A percentile compares a stretch with the other conserved stretches of the same genome.
These are phyloP conservation scores for Bos javanicus DNA, from an alignment of 2,113 vertebrate species.

Conservation along the genomic window DNA sequence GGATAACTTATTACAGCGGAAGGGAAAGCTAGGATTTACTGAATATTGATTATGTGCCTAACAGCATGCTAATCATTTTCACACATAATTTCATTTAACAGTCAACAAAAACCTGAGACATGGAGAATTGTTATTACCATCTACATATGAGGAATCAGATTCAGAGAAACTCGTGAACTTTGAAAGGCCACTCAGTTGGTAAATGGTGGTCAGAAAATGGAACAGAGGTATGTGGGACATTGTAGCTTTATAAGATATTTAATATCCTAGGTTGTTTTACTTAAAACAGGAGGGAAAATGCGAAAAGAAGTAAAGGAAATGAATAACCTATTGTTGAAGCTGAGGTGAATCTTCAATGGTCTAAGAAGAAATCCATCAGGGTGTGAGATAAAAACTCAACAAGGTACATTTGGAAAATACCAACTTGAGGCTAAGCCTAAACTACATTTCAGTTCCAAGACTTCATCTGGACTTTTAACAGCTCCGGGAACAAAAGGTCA, in stretches of 20 bases:
- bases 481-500: slow-evolving; percentile 59
- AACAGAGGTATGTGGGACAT: not conserved
- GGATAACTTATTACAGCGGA: not conserved
- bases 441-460: not conserved
- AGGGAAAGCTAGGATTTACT: not conserved
- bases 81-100: not conserved
- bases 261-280: not conserved
- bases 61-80: not conserved
- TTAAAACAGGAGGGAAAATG: not conserved
- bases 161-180: not conserved
- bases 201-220: not conserved
- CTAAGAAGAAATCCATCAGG: not conserved
- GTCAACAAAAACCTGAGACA: not conserved
- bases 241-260: not conserved
- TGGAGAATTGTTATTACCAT: not conserved
- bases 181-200: not conserved
- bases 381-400: not conserved
- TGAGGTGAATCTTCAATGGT: not conserved
- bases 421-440: not conserved
- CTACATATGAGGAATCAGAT: not conserved
- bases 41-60: not conserved
- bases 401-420: slow-evolving; percentile 19
- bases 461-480: not conserved
- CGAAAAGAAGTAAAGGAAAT: not conserved
- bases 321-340: not conserved